These are phyloP conservation scores for Manis javanica DNA, from an alignment of 2,797 vertebrate species.

Conservation along the genomic window DNA sequence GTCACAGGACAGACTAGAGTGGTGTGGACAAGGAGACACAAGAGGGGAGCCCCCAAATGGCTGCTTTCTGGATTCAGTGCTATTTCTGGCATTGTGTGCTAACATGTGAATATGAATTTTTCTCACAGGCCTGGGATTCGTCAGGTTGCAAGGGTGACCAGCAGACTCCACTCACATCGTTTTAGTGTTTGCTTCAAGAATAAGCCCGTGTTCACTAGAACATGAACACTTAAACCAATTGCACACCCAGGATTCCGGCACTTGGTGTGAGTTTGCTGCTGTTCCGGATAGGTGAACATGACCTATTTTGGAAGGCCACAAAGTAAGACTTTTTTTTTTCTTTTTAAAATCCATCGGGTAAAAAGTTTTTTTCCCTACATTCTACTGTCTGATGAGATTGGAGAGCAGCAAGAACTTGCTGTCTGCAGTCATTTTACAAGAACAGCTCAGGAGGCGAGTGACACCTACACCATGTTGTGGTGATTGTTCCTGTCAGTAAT, in stretches of 20 bases:
- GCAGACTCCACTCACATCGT: conserved; percentile 77
- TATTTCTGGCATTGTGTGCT: conserved; percentile 83
- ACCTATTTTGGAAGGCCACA: conserved; percentile 89
- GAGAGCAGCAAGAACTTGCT: conserved; percentile 92
- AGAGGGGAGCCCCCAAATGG: conserved; percentile 64
- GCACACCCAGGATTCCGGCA: conserved; percentile 87
- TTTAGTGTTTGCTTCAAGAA: conserved; percentile 85
- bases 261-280: conserved; percentile 81
- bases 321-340: conserved; percentile 86
- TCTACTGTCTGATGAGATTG: conserved; percentile 99
- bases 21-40: conserved; percentile 66
- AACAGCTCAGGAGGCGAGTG: conserved; percentile 64
- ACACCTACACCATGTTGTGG: conserved; percentile 96
- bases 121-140: conserved; percentile 72
- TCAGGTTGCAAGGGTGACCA: conserved; percentile 75
- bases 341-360: conserved; percentile 89
- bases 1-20: conserved; percentile 84
- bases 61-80: conserved; percentile 84
- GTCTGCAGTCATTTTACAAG: conserved; percentile 91
- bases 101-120: conserved; percentile 70
- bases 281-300: conserved; percentile 84
- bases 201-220: conserved; percentile 88
- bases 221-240: conserved; percentile 89
- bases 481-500: conserved; percentile 98
- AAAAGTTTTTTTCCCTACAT: conserved; percentile 98